Conservation (phyloP, 2,113 vertebrate genomes). For the Nettapus auritus region DNA sequence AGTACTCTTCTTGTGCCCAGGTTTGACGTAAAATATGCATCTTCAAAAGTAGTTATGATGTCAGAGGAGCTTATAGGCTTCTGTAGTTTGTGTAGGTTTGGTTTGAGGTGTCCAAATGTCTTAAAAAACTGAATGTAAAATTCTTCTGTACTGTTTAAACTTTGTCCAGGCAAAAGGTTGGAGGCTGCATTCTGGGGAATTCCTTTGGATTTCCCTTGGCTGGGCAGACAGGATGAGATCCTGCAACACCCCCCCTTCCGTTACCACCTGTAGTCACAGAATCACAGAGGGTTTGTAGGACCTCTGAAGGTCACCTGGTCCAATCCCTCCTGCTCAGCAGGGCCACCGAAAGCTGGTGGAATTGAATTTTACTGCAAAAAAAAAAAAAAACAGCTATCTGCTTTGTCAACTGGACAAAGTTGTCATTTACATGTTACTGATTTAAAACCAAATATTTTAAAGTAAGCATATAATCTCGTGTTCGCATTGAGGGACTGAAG, state of each 20-base stretch:
- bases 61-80: not conserved
- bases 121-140: not conserved
- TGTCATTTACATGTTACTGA: not conserved
- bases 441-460: not conserved
- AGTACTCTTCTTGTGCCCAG: not conserved
- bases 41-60: not conserved
- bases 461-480: not conserved
- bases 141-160: not conserved
- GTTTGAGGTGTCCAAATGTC: not conserved
- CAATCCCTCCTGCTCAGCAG: too few relatives aligned
- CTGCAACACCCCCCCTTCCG: not conserved
- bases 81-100: not conserved
- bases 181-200: not conserved
- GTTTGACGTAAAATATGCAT: not conserved
- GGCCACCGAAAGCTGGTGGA: not conserved
- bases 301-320: too few relatives aligned
- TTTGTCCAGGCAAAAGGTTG: not conserved
- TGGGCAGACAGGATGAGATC: not conserved
- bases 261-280: not conserved
- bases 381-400: not conserved
- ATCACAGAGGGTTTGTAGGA: too few relatives aligned
- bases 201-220: not conserved
- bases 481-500: not conserved
- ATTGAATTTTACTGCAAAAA: not conserved
- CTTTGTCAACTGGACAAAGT: not conserved